phyloP scores from a whole-genome alignment of 2,797 vertebrate species.

The Onychomys leucogaster region DNA sequence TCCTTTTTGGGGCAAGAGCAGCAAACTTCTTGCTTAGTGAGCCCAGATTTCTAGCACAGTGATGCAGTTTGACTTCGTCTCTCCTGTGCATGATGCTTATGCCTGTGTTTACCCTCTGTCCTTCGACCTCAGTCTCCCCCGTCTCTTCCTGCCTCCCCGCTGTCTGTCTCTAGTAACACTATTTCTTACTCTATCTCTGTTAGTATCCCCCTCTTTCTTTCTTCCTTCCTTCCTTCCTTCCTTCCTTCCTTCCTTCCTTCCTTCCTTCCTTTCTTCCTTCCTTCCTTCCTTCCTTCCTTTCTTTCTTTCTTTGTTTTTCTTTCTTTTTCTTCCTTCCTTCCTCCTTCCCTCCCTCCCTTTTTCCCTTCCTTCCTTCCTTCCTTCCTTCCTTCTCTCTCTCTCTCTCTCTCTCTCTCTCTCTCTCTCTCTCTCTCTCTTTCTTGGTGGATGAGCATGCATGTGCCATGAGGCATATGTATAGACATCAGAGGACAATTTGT shows the following conservation, averaged over 20 bases:
- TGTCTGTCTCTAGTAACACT: not conserved
- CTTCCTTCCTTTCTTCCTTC: no score
- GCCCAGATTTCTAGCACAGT: not conserved
- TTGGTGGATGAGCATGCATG: not conserved
- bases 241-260: not conserved
- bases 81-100: not conserved
- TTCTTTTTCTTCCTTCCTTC: no score
- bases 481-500: not conserved
- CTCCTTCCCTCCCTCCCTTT: no score
- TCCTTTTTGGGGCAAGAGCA: not conserved
- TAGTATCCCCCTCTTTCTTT: not conserved
- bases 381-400: no score
- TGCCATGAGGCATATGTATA: not conserved
- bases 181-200: not conserved
- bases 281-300: no score
- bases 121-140: not conserved
- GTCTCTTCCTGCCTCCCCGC: not conserved
- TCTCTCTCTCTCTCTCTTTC: accelerated
- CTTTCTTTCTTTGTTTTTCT: no score
- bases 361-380: no score
- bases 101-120: not conserved
- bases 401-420: no score
- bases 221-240: not conserved
- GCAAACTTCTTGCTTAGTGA: not conserved
- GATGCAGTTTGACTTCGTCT: not conserved